These are phyloP conservation scores for Epizoanthus rinbou DNA, from an alignment of 92 coral and sea anemone genomes.

Conservation along the genomic window DNA sequence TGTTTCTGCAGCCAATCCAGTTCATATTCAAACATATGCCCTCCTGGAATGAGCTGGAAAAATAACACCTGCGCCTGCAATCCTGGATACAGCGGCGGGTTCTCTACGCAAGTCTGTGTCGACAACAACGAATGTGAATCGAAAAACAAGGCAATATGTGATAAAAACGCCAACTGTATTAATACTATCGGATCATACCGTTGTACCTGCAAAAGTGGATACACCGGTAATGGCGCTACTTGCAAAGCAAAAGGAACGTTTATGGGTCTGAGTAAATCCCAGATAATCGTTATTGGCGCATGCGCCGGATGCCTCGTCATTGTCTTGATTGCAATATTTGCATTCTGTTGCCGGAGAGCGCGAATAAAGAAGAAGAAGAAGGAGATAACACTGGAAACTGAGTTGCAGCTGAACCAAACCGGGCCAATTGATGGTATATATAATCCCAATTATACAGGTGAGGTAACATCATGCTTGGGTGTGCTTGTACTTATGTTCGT, in stretches of 20 bases:
- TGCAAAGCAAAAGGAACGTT: neutral
- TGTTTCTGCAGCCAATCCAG: slow-evolving; percentile 15
- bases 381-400: neutral
- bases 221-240: slow-evolving; percentile 18
- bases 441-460: neutral
- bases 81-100: slow-evolving; percentile 17
- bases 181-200: slow-evolving; percentile 11
- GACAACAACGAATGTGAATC: slow-evolving; percentile 16
- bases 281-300: slow-evolving; percentile 13
- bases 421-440: neutral
- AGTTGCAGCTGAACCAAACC: slow-evolving; percentile 1
- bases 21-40: slow-evolving; percentile 5
- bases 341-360: slow-evolving; percentile 22
- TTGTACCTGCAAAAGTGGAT: slow-evolving; percentile 24
- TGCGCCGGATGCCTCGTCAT: neutral
- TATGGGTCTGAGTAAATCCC: slow-evolving; percentile 8
- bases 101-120: neutral
- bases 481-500: too few species aligned
- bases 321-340: neutral
- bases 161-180: slow-evolving; percentile 23
- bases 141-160: neutral
- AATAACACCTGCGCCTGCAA: slow-evolving; percentile 27
- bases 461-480: too few species aligned
- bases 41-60: neutral
- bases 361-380: slow-evolving; percentile 10